Evolutionary conservation across 2,113 vertebrate species (phyloP).

Genomic region (Callochromis pleurospilus): DNA sequence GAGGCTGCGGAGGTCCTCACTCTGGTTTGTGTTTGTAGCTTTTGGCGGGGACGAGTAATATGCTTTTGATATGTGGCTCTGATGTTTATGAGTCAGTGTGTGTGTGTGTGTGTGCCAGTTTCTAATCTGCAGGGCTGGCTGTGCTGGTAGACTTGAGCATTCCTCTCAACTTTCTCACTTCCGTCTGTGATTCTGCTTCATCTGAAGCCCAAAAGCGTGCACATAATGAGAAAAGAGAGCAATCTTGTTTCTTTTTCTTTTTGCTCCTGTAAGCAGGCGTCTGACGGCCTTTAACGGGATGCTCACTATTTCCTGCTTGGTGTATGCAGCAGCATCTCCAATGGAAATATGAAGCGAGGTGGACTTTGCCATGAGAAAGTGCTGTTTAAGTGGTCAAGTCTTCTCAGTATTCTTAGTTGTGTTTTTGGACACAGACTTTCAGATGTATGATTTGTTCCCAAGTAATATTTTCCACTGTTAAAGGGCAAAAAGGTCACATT

Average conservation of each 20-base stretch:
- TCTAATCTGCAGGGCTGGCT: not conserved
- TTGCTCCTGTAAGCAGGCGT: not conserved
- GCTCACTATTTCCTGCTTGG: not conserved
- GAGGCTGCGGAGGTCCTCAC: not conserved
- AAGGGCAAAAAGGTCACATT: not conserved
- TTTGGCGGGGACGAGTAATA: not conserved
- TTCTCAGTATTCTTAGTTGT: not conserved
- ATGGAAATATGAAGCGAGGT: not conserved
- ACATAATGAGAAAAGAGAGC: not conserved
- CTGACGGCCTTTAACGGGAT: not conserved
- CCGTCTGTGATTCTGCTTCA: constrained; percentile 14
- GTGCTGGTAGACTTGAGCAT: constrained; percentile 9
- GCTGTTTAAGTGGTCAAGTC: not conserved
- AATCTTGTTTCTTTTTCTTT: not conserved
- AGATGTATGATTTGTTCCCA: not conserved
- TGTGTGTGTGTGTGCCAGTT: constrained; percentile 1
- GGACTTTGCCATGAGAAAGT: not conserved
- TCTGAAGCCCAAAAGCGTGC: constrained; percentile 1
- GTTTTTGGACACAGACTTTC: not conserved
- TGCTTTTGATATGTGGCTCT: constrained; percentile 5
- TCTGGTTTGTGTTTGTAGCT: not conserved
- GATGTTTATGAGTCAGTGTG: constrained; percentile 11
- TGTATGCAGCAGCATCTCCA: not conserved
- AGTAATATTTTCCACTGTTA: not conserved
- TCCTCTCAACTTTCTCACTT: constrained; percentile 47